phyloP scores from a whole-genome alignment of 1,140 invertebrate species.

The Apis florea region DNA sequence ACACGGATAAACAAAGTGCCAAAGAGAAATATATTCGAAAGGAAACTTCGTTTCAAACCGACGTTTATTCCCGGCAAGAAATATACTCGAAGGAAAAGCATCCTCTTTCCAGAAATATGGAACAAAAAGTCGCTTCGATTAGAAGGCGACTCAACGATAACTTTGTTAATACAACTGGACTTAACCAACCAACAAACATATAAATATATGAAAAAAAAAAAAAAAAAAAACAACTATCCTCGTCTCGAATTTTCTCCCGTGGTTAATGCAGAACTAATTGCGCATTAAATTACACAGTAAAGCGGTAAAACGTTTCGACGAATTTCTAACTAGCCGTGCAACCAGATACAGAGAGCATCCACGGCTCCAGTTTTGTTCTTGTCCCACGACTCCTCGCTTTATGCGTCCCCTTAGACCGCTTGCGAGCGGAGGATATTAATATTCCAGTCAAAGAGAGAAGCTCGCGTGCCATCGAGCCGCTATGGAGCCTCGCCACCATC shows the following conservation, averaged over 20 bases:
- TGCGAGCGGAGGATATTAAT: constrained; percentile 56
- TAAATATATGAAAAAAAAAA: background rate
- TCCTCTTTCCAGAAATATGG: too few species aligned
- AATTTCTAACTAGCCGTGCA: constrained; percentile 18
- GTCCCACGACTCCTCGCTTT: constrained; percentile 44
- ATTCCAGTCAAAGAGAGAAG: constrained; percentile 61
- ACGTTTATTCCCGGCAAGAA: too few species aligned
- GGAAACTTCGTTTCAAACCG: too few species aligned
- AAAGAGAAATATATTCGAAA: too few species aligned
- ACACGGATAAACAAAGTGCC: too few species aligned
- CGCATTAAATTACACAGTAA: background rate
- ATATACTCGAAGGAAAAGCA: too few species aligned
- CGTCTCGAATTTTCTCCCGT: background rate
- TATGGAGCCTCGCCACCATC: constrained; percentile 59
- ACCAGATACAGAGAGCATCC: background rate
- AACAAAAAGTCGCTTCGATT: too few species aligned
- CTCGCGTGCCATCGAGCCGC: constrained; percentile 58
- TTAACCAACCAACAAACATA: background rate
- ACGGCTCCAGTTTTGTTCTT: constrained; percentile 33
- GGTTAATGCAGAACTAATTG: constrained; percentile 8
- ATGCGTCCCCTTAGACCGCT: constrained; percentile 55
- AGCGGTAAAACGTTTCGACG: constrained; percentile 19
- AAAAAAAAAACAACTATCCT: background rate
- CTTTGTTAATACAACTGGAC: too few species aligned
- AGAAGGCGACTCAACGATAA: too few species aligned